Percentiles rank a stretch among this genome's conserved stretches.
Conservation (phyloP, 1,140 invertebrate genomes). For the Anoplolepis gracilipes region DNA sequence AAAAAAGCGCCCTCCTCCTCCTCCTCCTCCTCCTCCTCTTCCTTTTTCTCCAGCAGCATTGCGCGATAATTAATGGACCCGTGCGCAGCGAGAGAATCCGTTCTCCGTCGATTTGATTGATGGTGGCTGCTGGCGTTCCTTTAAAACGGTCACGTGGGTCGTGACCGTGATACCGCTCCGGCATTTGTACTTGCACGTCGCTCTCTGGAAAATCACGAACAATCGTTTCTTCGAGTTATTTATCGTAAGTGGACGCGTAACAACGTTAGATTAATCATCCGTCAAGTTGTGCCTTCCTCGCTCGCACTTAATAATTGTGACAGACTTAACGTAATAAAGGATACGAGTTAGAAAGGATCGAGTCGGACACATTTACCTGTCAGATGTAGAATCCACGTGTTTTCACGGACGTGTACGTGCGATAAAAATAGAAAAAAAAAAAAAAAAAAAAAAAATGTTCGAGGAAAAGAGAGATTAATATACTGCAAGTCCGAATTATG, state of each 20-base stretch:
- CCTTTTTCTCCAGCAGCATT: slow-evolving; percentile 60
- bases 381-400: neutral
- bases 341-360: too few species aligned
- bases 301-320: neutral
- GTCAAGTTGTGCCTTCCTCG: neutral
- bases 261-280: slow-evolving; percentile 23
- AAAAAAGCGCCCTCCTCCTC: slow-evolving; percentile 44
- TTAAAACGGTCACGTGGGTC: slow-evolving; percentile 56
- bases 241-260: slow-evolving; percentile 7
- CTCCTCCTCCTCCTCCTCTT: slow-evolving; percentile 8
- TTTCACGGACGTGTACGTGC: neutral
- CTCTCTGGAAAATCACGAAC: slow-evolving; percentile 29
- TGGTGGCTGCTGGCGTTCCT: slow-evolving; percentile 52
- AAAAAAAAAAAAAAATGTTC: too few species aligned
- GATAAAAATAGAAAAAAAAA: neutral
- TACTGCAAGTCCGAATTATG: neutral
- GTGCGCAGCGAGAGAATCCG: slow-evolving; percentile 67
- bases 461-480: neutral
- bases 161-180: slow-evolving; percentile 42
- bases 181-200: slow-evolving; percentile 45
- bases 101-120: slow-evolving; percentile 70
- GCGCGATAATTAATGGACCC: slow-evolving; percentile 72
- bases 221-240: slow-evolving; percentile 30
- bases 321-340: neutral
- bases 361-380: too few species aligned